Conservation (phyloP, 2,797 vertebrate genomes). For the Enteromius thamalakanensis region DNA sequence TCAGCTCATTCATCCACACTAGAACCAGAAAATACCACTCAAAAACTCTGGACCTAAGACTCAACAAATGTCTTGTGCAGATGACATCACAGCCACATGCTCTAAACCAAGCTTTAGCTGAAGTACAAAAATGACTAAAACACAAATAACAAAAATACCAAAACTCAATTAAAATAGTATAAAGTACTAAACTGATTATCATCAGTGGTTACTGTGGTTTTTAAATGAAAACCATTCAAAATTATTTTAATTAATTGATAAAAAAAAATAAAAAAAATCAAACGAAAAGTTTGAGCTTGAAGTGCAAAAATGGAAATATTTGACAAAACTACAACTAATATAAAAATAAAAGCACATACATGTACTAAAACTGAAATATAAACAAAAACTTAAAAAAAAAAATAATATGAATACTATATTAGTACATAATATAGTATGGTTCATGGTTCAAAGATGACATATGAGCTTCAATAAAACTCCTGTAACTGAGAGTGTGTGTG, state of each 20-base stretch:
- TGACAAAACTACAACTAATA: background rate
- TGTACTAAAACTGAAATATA: background rate
- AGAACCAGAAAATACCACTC: background rate
- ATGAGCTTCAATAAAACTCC: background rate
- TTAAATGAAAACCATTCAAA: too few relatives aligned
- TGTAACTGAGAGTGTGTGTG: background rate
- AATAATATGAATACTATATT: background rate
- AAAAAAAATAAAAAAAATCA: too few relatives aligned
- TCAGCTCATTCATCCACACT: constrained; percentile 10
- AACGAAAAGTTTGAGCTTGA: too few relatives aligned
- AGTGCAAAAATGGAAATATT: background rate
- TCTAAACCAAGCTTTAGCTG: too few relatives aligned
- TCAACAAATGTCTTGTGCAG: background rate
- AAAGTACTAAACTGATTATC: too few relatives aligned
- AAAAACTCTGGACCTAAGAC: background rate
- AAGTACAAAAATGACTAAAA: background rate
- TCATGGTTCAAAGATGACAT: background rate
- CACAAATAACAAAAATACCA: background rate
- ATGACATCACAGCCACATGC: too few relatives aligned
- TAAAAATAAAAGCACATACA: background rate
- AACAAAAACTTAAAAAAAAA: background rate
- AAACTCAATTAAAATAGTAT: background rate
- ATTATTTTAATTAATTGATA: too few relatives aligned
- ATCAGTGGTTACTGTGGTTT: too few relatives aligned
- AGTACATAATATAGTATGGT: background rate